phyloP scores from a whole-genome alignment of 2,888 invertebrate genomes.

The Hirtodrosophila confusa region DNA sequence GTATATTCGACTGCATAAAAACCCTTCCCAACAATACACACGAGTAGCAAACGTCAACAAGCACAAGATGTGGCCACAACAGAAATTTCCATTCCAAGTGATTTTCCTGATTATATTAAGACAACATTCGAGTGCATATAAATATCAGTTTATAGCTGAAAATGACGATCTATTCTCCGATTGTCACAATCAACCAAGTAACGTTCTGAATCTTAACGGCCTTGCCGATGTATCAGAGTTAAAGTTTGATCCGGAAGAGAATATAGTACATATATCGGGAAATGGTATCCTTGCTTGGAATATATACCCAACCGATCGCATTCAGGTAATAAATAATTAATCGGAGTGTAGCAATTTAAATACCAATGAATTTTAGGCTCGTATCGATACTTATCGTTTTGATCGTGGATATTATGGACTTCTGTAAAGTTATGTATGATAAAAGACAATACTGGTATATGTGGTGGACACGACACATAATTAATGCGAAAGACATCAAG shows the following conservation, averaged over 20 bases:
- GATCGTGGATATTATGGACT: slow-evolving; percentile 12
- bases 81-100: too few species aligned
- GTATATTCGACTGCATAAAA: too few species aligned
- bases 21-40: too few species aligned
- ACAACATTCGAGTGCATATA: too few species aligned
- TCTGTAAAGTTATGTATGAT: too few species aligned
- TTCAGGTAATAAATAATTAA: slow-evolving; percentile 21
- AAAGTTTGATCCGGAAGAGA: neutral
- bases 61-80: too few species aligned
- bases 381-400: accelerated
- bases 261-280: neutral
- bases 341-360: neutral
- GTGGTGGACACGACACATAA: slow-evolving; percentile 20
- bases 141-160: too few species aligned
- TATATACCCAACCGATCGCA: slow-evolving; percentile 9
- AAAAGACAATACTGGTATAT: too few species aligned
- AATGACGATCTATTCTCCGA: too few species aligned
- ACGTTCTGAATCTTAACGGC: neutral
- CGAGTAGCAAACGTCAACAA: too few species aligned
- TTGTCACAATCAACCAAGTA: neutral
- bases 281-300: slow-evolving; percentile 27
- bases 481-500: slow-evolving; percentile 15
- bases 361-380: slow-evolving; percentile 1
- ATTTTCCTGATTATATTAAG: too few species aligned
- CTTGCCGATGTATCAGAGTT: neutral